These are phyloP conservation scores for Acrobasis repandana DNA, from an alignment of 2,888 invertebrate species.

Conservation along the genomic window DNA sequence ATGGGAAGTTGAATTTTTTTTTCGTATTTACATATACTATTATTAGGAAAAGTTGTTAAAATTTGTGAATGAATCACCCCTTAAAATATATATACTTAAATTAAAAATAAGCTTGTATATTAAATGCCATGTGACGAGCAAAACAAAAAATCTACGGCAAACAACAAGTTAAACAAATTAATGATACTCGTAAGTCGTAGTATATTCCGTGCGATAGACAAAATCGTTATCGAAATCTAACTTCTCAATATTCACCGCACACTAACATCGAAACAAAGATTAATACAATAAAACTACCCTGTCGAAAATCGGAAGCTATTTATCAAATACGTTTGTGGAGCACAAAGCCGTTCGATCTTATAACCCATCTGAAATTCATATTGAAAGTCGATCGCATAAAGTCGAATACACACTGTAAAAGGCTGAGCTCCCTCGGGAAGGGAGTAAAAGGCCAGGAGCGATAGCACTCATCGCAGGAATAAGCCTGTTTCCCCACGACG, in stretches of 20 bases:
- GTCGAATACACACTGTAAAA: slow-evolving; percentile 74
- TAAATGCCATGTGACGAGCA: too few species aligned
- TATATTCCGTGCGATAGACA: too few species aligned
- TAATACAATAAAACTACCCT: slow-evolving; percentile 35
- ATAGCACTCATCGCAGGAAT: slow-evolving; percentile 80
- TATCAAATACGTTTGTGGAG: slow-evolving; percentile 65
- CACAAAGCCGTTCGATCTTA: slow-evolving; percentile 67
- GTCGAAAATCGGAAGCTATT: slow-evolving; percentile 56
- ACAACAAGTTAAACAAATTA: too few species aligned
- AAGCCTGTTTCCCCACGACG: slow-evolving; percentile 80
- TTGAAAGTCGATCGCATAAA: slow-evolving; percentile 76
- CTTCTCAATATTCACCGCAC: slow-evolving; percentile 8
- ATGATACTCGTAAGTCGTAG: too few species aligned
- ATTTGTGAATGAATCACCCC: too few species aligned
- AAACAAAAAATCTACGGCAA: too few species aligned
- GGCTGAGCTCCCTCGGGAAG: slow-evolving; percentile 73
- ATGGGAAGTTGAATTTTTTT: too few species aligned
- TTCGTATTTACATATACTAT: too few species aligned
- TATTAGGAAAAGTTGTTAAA: too few species aligned
- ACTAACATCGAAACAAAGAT: slow-evolving; percentile 21
- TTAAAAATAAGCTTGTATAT: too few species aligned
- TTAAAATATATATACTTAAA: too few species aligned
- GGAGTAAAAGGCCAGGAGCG: slow-evolving; percentile 70
- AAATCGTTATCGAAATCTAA: too few species aligned
- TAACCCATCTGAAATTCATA: slow-evolving; percentile 80